Base-by-base conservation (phyloP, 2,113 vertebrate genomes). In the Notothenia coriiceps region DNA sequence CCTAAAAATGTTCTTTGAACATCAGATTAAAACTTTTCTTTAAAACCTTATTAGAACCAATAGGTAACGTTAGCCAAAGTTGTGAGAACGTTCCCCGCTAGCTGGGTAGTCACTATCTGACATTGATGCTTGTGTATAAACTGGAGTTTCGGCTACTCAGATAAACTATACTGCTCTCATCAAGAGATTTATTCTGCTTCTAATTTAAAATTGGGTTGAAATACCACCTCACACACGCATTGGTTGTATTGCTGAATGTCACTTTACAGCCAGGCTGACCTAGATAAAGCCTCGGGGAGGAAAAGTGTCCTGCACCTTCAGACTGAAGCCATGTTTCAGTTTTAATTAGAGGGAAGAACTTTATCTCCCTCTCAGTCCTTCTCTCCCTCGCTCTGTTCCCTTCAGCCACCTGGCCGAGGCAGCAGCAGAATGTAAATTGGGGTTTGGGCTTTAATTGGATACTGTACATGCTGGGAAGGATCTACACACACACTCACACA, bases 311-410 rank as follows among this genome's bases (percentile, higher is more conserved):
- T 20, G 71, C 85, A 86, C 89, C 75, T 86, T 79, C 77, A 73
- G 79, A 90, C 77, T 65, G 69, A 85, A 80, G 66, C 65, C 83
- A 56, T 70, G 86, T 80, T 88, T 88, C 73, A 84, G 75, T 88
- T 91, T 91, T 91, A 91, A 92, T 91, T 89, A 91, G 87, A 88
- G 77, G 67, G 56, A 70, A 80, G 84, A 73, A 84, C 80, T 89
- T 90, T 88, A 88, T 89, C 86, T 88, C 74, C 50, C 81, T 82
- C 74, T 60, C 79, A 75, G 76, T 65, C 60, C 63, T n/a, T 68
- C 79, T 60, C 68, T 64, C 65, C 61, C 70, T 69, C 33, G 12
- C 65, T 68, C 77, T 15, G 43, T 47, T 83, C 77, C 82, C 82
- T 71, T 83, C 67, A 82, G 84, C 86, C 86, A 88, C 91, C 87